These are phyloP conservation scores for Pogoniulus pusillus DNA, from an alignment of 2,797 vertebrate genomes.

Conservation along the genomic window DNA sequence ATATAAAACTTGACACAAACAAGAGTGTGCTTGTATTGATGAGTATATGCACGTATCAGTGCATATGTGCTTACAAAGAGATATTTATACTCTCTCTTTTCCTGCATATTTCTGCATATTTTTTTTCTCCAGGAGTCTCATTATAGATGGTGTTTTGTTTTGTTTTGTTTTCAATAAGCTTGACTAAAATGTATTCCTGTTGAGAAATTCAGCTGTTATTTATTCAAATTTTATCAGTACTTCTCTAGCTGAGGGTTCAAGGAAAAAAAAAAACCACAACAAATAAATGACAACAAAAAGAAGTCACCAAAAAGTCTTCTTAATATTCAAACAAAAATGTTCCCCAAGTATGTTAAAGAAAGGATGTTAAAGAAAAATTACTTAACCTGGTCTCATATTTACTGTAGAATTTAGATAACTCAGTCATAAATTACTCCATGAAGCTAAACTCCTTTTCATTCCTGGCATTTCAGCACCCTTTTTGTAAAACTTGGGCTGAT, in stretches of 20 bases:
- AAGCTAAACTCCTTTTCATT: not conserved
- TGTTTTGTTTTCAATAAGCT: not conserved
- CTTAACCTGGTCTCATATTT: not conserved
- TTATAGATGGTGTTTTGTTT: not conserved
- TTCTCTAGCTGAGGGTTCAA: not conserved
- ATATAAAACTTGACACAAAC: not conserved
- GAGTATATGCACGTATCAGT: not conserved
- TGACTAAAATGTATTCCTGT: not conserved
- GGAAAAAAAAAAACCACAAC: not conserved
- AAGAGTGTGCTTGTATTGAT: not conserved
- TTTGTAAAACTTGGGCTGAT: not conserved
- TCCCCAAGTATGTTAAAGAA: too few species aligned
- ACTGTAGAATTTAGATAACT: not conserved
- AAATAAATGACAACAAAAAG: too few species aligned
- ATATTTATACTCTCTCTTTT: not conserved
- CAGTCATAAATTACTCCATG: not conserved
- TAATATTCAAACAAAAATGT: not conserved
- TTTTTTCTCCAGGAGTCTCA: not conserved
- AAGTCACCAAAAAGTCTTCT: not conserved
- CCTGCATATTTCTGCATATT: not conserved
- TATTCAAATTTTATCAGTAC: not conserved
- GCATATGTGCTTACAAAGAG: too few species aligned
- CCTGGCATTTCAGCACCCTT: not conserved
- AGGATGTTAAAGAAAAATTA: not conserved
- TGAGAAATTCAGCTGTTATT: not conserved